Percentiles rank a stretch among this genome's conserved stretches.
Conservation (phyloP, 2,113 vertebrate genomes). For the Psammodynastes pulverulentus region DNA sequence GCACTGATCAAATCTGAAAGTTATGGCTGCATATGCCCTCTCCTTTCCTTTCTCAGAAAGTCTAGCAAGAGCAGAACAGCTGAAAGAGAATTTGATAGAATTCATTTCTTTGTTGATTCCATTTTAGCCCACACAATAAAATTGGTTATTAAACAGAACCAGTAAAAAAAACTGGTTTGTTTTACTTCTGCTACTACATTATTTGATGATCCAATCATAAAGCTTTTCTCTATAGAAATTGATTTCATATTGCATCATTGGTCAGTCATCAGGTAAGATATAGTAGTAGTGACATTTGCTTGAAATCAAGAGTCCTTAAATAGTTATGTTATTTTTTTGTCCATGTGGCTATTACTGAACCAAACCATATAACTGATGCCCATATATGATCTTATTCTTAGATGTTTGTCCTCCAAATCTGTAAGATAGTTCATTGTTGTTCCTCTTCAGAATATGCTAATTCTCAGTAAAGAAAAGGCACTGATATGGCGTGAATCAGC, state of each 20-base stretch:
- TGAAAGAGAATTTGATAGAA: slow-evolving; percentile 2
- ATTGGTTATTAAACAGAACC: slow-evolving; percentile 16
- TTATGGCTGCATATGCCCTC: neutral
- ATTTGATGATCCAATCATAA: neutral
- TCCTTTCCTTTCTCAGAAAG: neutral
- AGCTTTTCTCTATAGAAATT: neutral
- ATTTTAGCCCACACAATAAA: neutral
- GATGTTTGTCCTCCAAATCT: neutral
- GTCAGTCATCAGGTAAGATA: neutral
- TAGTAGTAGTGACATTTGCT: neutral
- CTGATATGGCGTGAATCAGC: neutral
- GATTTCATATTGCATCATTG: neutral
- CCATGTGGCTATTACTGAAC: neutral
- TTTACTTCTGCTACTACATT: slow-evolving; percentile 20
- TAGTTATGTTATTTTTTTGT: neutral
- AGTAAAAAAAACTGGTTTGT: neutral
- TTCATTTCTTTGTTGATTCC: slow-evolving; percentile 7
- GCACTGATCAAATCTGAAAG: neutral
- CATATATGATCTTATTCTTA: neutral
- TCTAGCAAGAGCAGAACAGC: neutral
- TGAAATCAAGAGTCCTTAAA: neutral
- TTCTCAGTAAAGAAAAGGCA: neutral
- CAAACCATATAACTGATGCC: neutral
- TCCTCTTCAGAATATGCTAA: neutral
- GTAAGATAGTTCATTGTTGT: neutral